Percentiles rank a stretch among this genome's conserved stretches.
These are phyloP conservation scores for Seriola rivoliana DNA, from an alignment of 2,113 vertebrate species.

Conservation along the genomic window DNA sequence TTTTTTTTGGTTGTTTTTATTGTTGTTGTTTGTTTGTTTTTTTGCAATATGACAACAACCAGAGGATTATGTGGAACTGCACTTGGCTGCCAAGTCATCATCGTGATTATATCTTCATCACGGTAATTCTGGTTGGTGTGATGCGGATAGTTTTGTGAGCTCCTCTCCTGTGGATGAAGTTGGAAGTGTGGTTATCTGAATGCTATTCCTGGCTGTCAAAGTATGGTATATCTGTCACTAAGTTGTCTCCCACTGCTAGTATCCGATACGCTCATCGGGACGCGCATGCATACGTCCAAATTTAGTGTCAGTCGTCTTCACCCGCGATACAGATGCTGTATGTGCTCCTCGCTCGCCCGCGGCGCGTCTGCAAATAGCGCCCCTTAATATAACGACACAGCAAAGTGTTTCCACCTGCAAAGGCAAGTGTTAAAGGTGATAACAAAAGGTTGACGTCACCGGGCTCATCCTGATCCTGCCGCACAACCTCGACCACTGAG, in stretches of 20 bases:
- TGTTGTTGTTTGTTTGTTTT: background rate
- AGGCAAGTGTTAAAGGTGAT: slow-evolving; percentile 84
- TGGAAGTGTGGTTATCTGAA: slow-evolving; percentile 23
- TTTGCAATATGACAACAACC: slow-evolving; percentile 42
- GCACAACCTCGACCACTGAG: slow-evolving; percentile 77
- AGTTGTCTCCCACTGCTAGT: slow-evolving; percentile 37
- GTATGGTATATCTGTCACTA: slow-evolving; percentile 33
- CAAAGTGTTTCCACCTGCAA: slow-evolving; percentile 71
- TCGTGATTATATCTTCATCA: background rate
- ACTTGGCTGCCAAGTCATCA: slow-evolving; percentile 20
- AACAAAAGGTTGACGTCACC: slow-evolving; percentile 89
- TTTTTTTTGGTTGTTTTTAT: slow-evolving; percentile 16
- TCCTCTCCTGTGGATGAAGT: slow-evolving; percentile 34
- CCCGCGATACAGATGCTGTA: slow-evolving; percentile 44
- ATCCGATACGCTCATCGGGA: slow-evolving; percentile 9
- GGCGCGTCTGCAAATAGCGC: slow-evolving; percentile 49
- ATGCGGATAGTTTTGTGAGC: slow-evolving; percentile 9
- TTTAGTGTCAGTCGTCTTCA: slow-evolving; percentile 19
- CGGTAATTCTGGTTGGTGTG: background rate
- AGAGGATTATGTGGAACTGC: slow-evolving; percentile 9
- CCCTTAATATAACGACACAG: slow-evolving; percentile 6
- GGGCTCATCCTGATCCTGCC: slow-evolving; percentile 83
- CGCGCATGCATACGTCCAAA: slow-evolving; percentile 14
- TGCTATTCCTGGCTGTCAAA: slow-evolving; percentile 31
- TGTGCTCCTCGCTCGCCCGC: slow-evolving; percentile 11